A percentile compares a stretch with the other conserved stretches of the same genome.
phyloP scores from a whole-genome alignment of 2,888 invertebrate genomes.

The Lepidocyrtinus sp. region DNA sequence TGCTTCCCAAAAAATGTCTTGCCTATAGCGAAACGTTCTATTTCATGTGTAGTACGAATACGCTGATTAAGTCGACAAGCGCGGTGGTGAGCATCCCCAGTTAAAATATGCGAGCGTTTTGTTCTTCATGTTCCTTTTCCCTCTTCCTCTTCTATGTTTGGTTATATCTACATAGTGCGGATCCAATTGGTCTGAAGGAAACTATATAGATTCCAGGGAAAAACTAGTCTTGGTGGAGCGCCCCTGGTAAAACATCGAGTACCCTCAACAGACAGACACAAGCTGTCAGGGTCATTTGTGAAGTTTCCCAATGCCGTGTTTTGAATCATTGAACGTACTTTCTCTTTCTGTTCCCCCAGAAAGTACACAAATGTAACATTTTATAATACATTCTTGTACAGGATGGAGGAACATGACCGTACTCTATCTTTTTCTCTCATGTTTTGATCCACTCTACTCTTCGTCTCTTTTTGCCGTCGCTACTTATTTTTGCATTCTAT shows the following conservation, averaged over 20 bases:
- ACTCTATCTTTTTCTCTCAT: constrained; percentile 27
- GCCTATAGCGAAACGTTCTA: not conserved
- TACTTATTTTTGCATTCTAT: not conserved
- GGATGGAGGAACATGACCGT: constrained; percentile 32
- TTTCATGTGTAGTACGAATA: not conserved
- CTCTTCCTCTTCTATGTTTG: not conserved
- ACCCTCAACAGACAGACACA: constrained; percentile 34
- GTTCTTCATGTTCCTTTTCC: not conserved
- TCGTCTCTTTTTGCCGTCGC: not conserved
- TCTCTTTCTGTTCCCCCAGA: not conserved
- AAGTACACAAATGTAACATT: constrained; percentile 14
- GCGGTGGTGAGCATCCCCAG: not conserved
- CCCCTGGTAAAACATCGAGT: not conserved
- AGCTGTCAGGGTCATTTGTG: constrained; percentile 60
- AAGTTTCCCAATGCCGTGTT: constrained; percentile 45
- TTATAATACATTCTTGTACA: not conserved
- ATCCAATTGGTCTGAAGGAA: not conserved
- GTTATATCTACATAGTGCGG: not conserved
- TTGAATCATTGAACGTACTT: constrained; percentile 35
- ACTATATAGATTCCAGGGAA: not conserved
- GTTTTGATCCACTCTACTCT: constrained; percentile 6
- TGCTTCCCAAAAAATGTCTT: not conserved
- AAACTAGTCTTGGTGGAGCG: not conserved
- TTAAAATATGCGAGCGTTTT: not conserved
- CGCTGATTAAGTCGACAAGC: not conserved